Evolutionary conservation across 1,140 invertebrate genomes (phyloP).

Genomic region (Trichonephila clavipes): DNA sequence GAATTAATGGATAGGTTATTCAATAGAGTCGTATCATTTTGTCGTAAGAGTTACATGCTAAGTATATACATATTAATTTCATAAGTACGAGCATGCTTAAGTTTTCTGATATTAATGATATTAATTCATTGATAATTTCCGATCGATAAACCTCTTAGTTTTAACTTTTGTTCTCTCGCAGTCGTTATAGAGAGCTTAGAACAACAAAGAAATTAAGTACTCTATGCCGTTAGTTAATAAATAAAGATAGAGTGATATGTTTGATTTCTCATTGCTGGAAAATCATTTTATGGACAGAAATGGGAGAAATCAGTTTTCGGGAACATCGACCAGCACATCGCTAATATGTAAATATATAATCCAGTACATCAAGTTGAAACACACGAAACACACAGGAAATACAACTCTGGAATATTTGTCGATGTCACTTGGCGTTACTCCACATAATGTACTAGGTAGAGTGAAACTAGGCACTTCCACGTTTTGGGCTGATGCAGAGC

Average conservation of each 20-base stretch:
- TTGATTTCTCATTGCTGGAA: conserved; percentile 34
- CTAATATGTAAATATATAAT: conserved; percentile 98
- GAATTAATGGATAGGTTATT: neutral
- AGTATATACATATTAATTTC: neutral
- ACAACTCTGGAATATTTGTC: conserved; percentile 98
- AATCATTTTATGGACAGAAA: neutral
- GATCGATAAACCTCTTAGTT: neutral
- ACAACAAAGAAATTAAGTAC: neutral
- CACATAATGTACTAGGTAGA: conserved; percentile 92
- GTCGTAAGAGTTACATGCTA: neutral
- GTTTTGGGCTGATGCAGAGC: conserved; percentile 65
- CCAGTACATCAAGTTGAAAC: conserved; percentile 99
- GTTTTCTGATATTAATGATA: neutral
- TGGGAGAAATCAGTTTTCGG: conserved; percentile 40
- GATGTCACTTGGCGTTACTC: conserved; percentile 96
- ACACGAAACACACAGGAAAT: conserved; percentile 97
- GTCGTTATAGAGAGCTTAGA: neutral
- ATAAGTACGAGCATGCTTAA: no score
- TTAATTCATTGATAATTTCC: neutral
- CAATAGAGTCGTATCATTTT: no score
- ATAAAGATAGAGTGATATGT: neutral
- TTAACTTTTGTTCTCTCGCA: neutral
- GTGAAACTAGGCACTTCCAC: conserved; percentile 80
- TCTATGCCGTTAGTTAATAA: neutral
- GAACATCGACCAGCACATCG: conserved; percentile 89